Evolutionary conservation across 2,888 invertebrate genomes (phyloP).

Genomic region (Dicyrtoma fusca): DNA sequence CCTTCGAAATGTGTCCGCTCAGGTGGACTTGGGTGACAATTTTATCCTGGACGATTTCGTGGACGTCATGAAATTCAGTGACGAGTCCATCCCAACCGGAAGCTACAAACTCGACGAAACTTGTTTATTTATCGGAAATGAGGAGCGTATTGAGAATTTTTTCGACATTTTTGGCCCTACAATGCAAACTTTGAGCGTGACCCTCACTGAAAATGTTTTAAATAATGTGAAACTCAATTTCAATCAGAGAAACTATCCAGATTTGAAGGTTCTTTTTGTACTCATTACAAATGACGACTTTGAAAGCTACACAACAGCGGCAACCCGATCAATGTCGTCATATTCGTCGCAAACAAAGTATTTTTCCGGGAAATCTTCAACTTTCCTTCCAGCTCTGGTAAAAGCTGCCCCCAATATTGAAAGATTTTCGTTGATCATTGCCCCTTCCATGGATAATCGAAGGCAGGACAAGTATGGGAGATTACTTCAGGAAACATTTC

Average conservation of each 20-base stretch:
- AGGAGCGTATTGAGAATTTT: constrained; percentile 4
- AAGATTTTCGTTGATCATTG: constrained; percentile 26
- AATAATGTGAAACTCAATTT: constrained; percentile 1
- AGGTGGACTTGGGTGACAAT: constrained; percentile 18
- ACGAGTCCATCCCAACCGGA: constrained; percentile 12
- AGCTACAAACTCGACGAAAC: constrained; percentile 29
- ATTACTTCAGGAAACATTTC: constrained; percentile 25
- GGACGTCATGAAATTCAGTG: constrained; percentile 12
- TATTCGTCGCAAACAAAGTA: no score
- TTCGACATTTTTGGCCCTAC: constrained; percentile 4
- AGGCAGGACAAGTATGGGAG: constrained; percentile 11
- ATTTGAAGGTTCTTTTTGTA: constrained; percentile 20
- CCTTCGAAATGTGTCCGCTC: constrained; percentile 10
- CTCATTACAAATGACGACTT: constrained; percentile 25
- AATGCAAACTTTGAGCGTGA: constrained; percentile 15
- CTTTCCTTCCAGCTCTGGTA: constrained; percentile 23
- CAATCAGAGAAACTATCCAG: not conserved
- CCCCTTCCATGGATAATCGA: constrained; percentile 11
- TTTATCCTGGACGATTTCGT: constrained; percentile 22
- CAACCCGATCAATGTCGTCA: no score
- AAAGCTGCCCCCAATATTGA: constrained; percentile 23
- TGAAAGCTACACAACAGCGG: not conserved
- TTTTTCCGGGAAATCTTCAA: not conserved
- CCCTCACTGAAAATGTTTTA: constrained; percentile 17
- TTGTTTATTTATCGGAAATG: constrained; percentile 26